Evolutionary conservation across 2,113 vertebrate species (phyloP).

Genomic region (Cyanistes caeruleus): DNA sequence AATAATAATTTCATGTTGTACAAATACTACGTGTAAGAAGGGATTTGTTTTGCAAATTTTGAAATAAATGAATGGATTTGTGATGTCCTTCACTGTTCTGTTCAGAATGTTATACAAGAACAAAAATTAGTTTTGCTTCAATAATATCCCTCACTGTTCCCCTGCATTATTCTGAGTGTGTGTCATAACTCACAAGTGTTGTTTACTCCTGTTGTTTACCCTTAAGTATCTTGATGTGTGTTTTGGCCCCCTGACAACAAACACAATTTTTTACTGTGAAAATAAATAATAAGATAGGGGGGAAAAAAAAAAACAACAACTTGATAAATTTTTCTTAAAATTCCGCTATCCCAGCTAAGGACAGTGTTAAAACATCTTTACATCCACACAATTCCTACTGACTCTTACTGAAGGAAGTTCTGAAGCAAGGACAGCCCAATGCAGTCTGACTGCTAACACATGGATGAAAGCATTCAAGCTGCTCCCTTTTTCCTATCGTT

Average conservation of each 20-base stretch:
- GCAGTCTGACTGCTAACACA: constrained; percentile 2
- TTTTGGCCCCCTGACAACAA: constrained; percentile 2
- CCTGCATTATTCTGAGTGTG: neutral
- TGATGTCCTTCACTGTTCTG: constrained; percentile 79
- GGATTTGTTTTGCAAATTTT: constrained; percentile 88
- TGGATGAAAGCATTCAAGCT: neutral
- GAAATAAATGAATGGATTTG: constrained; percentile 85
- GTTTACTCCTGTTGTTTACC: constrained; percentile 18
- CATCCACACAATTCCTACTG: neutral
- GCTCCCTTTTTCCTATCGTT: neutral
- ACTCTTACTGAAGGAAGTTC: neutral
- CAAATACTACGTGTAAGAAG: constrained; percentile 81
- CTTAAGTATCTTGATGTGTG: neutral
- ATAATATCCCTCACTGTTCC: constrained; percentile 30
- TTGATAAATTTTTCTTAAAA: constrained; percentile 39
- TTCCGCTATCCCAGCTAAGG: neutral
- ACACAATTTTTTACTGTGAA: neutral
- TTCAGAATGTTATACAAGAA: constrained; percentile 69
- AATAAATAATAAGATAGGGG: neutral
- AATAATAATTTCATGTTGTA: constrained; percentile 86
- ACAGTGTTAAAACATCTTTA: neutral
- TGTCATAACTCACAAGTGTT: constrained; percentile 33
- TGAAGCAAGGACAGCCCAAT: neutral
- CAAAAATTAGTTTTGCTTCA: constrained; percentile 68
- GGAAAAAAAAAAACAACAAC: constrained; percentile 6